These are phyloP conservation scores for Parotia lawesii DNA, from an alignment of 2,113 vertebrate genomes.

Conservation along the genomic window DNA sequence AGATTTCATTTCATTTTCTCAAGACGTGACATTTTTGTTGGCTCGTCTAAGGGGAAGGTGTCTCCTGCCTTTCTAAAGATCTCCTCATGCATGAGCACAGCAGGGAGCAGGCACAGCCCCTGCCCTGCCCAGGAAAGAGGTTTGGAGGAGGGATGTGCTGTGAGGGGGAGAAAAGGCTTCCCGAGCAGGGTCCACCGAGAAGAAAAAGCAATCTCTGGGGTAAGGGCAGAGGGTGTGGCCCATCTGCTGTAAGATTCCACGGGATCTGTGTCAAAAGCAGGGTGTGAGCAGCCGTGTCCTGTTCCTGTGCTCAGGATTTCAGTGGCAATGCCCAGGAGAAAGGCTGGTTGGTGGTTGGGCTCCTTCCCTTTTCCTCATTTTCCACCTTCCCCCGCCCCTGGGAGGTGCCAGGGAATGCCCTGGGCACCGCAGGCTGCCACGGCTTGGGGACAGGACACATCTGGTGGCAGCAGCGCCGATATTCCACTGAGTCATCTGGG, in stretches of 20 bases:
- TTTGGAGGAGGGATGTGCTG: neutral
- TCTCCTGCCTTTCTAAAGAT: neutral
- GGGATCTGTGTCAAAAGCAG: accelerated
- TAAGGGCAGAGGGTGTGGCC: neutral
- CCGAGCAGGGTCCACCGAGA: neutral
- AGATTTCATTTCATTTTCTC: constrained; percentile 22
- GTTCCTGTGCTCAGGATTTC: neutral
- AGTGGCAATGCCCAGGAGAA: neutral
- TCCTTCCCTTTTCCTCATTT: neutral
- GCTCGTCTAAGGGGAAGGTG: neutral
- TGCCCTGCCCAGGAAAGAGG: neutral
- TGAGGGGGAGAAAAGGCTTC: neutral
- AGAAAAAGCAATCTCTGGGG: neutral
- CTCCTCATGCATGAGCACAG: neutral
- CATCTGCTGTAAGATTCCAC: neutral
- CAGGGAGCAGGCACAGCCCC: neutral
- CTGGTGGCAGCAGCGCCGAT: neutral
- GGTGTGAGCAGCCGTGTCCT: neutral
- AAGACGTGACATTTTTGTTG: constrained; percentile 44
- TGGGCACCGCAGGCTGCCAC: neutral
- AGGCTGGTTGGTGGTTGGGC: neutral
- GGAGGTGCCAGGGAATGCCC: neutral
- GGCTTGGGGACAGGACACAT: neutral
- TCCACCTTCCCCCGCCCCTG: neutral
- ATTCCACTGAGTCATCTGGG: neutral